Evolutionary conservation across 64 coral and sea anemone genomes (phyloP).

Genomic region (Montipora sp.): DNA sequence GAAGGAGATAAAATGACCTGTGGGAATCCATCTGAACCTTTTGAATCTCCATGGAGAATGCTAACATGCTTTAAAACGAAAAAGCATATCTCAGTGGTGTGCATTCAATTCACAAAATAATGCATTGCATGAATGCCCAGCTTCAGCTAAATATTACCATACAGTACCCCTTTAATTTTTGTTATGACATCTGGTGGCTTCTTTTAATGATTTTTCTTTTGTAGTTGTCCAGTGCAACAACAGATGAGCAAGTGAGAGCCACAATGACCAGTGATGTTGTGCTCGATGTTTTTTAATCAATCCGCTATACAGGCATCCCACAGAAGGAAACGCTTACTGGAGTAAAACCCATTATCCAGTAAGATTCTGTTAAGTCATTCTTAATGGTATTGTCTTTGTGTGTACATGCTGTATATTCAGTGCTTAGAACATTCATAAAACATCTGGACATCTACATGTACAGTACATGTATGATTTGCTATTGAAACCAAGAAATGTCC

Average conservation of each 20-base stretch:
- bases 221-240: constrained; percentile 18
- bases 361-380: constrained; percentile 1
- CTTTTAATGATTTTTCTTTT: constrained; percentile 8
- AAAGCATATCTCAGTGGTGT: too few relatives aligned
- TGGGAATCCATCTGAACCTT: constrained; percentile 6
- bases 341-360: constrained; percentile 5
- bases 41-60: constrained; percentile 24
- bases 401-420: constrained; percentile 13
- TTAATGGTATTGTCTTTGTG: neutral
- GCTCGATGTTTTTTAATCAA: constrained; percentile 16
- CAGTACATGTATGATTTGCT: neutral
- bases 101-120: too few relatives aligned
- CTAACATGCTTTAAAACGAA: neutral
- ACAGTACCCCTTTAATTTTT: neutral
- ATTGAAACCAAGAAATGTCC: constrained; percentile 24
- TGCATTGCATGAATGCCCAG: neutral
- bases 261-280: constrained; percentile 10
- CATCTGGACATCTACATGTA: constrained; percentile 9
- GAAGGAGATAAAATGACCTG: neutral
- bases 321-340: constrained; percentile 5
- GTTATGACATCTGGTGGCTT: constrained; percentile 12
- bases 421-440: constrained; percentile 4
- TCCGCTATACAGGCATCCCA: constrained; percentile 4
- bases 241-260: constrained; percentile 17
- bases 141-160: constrained; percentile 14